phyloP scores from a whole-genome alignment of 2,797 vertebrate species.

The Danio aesculapii region DNA sequence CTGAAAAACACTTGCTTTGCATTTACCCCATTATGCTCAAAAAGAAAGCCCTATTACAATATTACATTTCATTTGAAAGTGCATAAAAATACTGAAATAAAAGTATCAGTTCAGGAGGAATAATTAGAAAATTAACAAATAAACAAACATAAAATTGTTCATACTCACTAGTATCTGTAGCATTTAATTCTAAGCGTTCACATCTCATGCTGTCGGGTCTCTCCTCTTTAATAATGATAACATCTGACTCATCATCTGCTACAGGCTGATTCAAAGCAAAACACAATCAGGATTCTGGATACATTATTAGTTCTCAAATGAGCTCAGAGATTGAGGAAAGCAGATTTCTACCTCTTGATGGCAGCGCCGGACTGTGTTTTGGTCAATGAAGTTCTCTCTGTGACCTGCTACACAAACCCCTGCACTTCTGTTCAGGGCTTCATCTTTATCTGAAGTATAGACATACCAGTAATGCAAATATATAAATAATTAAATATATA shows the following conservation, averaged over 20 bases:
- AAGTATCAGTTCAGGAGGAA: background rate
- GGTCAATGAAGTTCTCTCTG: constrained; percentile 21
- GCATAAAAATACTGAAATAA: too few species aligned
- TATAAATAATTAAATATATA: too few species aligned
- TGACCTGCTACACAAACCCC: background rate
- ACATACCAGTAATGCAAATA: background rate
- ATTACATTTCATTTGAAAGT: too few species aligned
- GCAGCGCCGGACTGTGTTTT: constrained; percentile 25
- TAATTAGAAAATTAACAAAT: background rate
- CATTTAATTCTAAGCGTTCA: constrained; percentile 11
- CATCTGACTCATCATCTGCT: constrained; percentile 32
- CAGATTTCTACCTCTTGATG: constrained; percentile 13
- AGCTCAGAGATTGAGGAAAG: background rate
- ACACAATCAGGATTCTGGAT: background rate
- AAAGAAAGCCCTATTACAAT: too few species aligned
- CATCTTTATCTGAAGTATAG: constrained; percentile 25
- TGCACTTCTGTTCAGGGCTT: background rate
- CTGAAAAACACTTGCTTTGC: too few species aligned
- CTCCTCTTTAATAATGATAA: constrained; percentile 56
- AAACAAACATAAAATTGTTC: background rate
- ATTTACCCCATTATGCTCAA: too few species aligned
- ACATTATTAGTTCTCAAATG: background rate
- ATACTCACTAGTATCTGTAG: constrained; percentile 13
- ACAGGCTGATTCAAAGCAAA: constrained; percentile 25
- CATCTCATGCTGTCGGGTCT: constrained; percentile 24